These are phyloP conservation scores for Diaperis boleti DNA, from an alignment of 2,888 invertebrate species.

Conservation along the genomic window DNA sequence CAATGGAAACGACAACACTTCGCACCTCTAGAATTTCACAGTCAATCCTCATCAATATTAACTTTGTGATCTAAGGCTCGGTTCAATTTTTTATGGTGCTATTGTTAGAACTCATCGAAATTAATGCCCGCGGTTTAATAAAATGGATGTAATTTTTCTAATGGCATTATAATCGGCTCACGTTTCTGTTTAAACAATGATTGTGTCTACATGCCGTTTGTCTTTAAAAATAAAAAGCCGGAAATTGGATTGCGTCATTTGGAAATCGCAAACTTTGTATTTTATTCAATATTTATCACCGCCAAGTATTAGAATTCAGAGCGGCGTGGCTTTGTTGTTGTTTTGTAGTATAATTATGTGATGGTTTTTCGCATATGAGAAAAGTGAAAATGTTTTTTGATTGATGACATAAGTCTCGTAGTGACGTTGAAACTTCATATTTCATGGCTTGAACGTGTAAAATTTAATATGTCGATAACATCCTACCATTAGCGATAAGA, in stretches of 20 bases:
- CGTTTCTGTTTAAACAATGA: conserved; percentile 25
- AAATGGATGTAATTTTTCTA: conserved; percentile 19
- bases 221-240: conserved; percentile 20
- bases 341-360: not conserved
- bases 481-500: no score
- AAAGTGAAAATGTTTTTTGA: not conserved
- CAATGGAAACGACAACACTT: no score
- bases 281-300: not conserved
- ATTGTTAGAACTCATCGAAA: no score
- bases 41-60: no score
- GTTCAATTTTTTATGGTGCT: no score
- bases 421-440: not conserved
- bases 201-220: conserved; percentile 30
- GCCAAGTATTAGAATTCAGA: not conserved
- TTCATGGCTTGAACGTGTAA: not conserved
- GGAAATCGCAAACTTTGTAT: conserved; percentile 5
- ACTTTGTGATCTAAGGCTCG: no score
- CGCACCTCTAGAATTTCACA: no score
- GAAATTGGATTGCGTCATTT: conserved; percentile 22
- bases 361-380: not conserved
- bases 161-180: conserved; percentile 28
- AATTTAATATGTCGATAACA: no score
- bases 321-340: not conserved
- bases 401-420: not conserved
- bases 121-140: conserved; percentile 1